Conservation (phyloP, 2,113 vertebrate species). For the Dipodomys spectabilis region DNA sequence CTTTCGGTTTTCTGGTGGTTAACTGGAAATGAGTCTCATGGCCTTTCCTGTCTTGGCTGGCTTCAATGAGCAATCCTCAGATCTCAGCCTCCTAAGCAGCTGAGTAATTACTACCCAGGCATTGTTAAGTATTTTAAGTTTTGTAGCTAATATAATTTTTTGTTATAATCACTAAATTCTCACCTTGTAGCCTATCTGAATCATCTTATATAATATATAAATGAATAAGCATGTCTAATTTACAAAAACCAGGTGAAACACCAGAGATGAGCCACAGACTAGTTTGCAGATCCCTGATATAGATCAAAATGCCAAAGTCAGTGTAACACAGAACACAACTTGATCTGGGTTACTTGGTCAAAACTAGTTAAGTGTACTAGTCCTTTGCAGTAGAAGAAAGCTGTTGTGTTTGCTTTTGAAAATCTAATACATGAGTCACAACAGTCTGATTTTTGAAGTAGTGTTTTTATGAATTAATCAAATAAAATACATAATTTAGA, state of each 20-base stretch:
- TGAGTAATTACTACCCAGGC: too few relatives aligned
- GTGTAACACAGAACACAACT: not conserved
- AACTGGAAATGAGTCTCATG: too few relatives aligned
- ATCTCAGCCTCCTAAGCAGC: too few relatives aligned
- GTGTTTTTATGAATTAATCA: not conserved
- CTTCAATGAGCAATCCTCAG: too few relatives aligned
- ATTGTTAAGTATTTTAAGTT: not conserved
- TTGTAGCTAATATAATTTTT: not conserved
- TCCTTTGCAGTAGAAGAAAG: not conserved
- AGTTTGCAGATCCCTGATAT: not conserved
- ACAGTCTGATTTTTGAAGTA: not conserved
- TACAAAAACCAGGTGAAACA: not conserved
- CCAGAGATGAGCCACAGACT: not conserved
- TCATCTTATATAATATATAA: not conserved
- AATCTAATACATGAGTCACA: slow-evolving; percentile 1
- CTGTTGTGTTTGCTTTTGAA: not conserved
- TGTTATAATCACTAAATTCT: not conserved
- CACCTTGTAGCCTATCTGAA: not conserved
- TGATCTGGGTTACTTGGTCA: not conserved
- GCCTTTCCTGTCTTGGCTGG: too few relatives aligned
- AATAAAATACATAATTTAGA: slow-evolving; percentile 41
- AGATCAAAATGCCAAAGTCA: slow-evolving; percentile 13
- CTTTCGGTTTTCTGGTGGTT: too few relatives aligned
- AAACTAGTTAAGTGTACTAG: not conserved
- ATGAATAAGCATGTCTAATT: not conserved